A percentile compares a stretch with the other conserved stretches of the same genome.
phyloP scores from a whole-genome alignment of 1,140 invertebrate genomes.

The Eumaeus atala region DNA sequence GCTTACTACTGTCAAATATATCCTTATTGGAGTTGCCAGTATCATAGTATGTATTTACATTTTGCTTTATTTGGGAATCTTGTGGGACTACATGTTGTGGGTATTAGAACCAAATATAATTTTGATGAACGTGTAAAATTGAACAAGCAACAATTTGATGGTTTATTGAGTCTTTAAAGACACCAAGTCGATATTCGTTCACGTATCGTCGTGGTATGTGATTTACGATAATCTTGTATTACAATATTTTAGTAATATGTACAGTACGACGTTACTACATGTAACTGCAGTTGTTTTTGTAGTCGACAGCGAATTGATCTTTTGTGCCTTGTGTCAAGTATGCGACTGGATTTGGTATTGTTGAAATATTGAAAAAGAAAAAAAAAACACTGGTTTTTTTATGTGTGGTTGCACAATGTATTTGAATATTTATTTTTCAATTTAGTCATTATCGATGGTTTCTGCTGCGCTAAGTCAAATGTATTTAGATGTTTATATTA shows the following conservation, averaged over 20 bases:
- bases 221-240: slow-evolving; percentile 13
- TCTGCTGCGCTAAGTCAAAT: slow-evolving; percentile 53
- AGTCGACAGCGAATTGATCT: slow-evolving; percentile 56
- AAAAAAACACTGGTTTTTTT: slow-evolving; percentile 48
- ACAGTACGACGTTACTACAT: slow-evolving; percentile 2
- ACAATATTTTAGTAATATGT: slow-evolving; percentile 13
- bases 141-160: neutral
- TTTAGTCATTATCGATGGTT: slow-evolving; percentile 51
- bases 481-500: slow-evolving; percentile 58
- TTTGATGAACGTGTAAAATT: neutral
- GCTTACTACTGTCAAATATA: too few species aligned
- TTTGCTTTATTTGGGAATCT: too few species aligned
- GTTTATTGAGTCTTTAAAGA: neutral
- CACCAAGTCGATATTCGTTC: neutral
- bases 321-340: slow-evolving; percentile 67
- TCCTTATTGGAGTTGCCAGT: too few species aligned
- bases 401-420: slow-evolving; percentile 68
- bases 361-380: slow-evolving; percentile 28
- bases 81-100: too few species aligned
- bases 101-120: too few species aligned
- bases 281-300: slow-evolving; percentile 23
- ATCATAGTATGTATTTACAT: too few species aligned
- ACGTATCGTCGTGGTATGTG: slow-evolving; percentile 4
- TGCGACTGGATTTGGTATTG: slow-evolving; percentile 65
- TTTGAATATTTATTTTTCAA: slow-evolving; percentile 52